These are phyloP conservation scores for Hyposoter dolosus DNA, from an alignment of 2,888 invertebrate genomes.

Conservation along the genomic window DNA sequence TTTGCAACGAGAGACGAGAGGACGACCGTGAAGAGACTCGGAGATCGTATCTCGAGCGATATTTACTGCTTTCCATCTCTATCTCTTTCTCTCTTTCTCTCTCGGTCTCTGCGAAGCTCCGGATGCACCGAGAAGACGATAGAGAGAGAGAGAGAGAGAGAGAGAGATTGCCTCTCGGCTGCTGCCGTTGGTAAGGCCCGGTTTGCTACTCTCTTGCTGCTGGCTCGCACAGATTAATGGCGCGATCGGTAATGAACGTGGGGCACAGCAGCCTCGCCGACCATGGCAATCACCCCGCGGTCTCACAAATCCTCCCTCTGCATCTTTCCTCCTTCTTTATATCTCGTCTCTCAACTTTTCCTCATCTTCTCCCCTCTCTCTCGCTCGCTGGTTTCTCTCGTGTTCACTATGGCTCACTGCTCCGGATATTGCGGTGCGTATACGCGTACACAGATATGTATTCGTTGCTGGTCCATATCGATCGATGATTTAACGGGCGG, in stretches of 20 bases:
- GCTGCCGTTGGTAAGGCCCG: constrained; percentile 58
- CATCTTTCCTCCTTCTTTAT: constrained; percentile 23
- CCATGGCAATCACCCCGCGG: constrained; percentile 76
- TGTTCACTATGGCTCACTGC: constrained; percentile 41
- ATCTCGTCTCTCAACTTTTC: constrained; percentile 40
- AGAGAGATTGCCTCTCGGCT: constrained; percentile 42
- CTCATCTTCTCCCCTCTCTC: constrained; percentile 45
- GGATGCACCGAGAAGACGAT: constrained; percentile 25
- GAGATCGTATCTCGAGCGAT: constrained; percentile 80
- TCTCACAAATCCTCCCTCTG: constrained; percentile 76
- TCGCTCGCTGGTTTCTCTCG: constrained; percentile 18
- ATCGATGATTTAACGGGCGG: background rate
- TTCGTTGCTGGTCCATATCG: background rate
- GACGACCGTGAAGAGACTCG: constrained; percentile 69
- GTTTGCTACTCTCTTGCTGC: constrained; percentile 60
- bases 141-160: constrained; percentile 14
- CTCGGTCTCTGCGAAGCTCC: constrained; percentile 31
- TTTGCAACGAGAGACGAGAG: constrained; percentile 59
- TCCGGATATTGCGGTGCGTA: constrained; percentile 63
- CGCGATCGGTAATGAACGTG: constrained; percentile 82
- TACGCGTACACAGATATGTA: constrained; percentile 5
- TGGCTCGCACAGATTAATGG: constrained; percentile 80
- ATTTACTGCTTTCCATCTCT: constrained; percentile 75
- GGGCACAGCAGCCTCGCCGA: constrained; percentile 69
- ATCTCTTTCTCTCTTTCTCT: constrained; percentile 54